Percentiles rank a stretch among this genome's conserved stretches.
Conservation (phyloP, 2,888 invertebrate species). For the Tetanocera ferruginea region DNA sequence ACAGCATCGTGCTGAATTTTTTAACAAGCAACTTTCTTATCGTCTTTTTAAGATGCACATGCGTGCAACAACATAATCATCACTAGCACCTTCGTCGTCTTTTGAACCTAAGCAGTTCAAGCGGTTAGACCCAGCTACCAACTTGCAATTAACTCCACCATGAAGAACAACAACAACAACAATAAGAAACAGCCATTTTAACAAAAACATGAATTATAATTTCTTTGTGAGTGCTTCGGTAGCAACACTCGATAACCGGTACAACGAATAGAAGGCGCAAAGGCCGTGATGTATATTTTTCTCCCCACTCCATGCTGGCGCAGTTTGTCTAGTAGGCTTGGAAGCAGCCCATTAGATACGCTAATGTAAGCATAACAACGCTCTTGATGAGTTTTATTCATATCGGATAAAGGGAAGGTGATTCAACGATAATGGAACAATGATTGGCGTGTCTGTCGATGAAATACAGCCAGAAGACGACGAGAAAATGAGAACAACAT, state of each 20-base stretch:
- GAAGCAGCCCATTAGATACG: slow-evolving; percentile 63
- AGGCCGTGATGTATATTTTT: neutral
- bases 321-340: neutral
- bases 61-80: slow-evolving; percentile 6
- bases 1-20: too few relatives aligned
- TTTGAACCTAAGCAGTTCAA: neutral
- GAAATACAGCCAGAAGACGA: neutral
- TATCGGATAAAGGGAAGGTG: neutral
- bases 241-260: neutral
- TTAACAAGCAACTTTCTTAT: neutral
- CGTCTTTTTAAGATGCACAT: neutral
- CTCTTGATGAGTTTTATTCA: slow-evolving; percentile 22
- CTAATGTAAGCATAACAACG: slow-evolving; percentile 61
- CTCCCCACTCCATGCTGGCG: neutral
- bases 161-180: neutral
- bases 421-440: slow-evolving; percentile 6
- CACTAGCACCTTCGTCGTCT: neutral
- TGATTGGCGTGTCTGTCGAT: slow-evolving; percentile 19
- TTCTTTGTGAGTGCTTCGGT: slow-evolving; percentile 5
- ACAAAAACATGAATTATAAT: slow-evolving; percentile 7
- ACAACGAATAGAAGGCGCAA: neutral
- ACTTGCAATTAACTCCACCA: slow-evolving; percentile 4
- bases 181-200: neutral
- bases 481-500: slow-evolving; percentile 1
- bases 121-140: neutral